Percentiles rank a stretch among this genome's conserved stretches.
These are phyloP conservation scores for Nesoenas mayeri DNA, from an alignment of 2,113 vertebrate species.

Conservation along the genomic window DNA sequence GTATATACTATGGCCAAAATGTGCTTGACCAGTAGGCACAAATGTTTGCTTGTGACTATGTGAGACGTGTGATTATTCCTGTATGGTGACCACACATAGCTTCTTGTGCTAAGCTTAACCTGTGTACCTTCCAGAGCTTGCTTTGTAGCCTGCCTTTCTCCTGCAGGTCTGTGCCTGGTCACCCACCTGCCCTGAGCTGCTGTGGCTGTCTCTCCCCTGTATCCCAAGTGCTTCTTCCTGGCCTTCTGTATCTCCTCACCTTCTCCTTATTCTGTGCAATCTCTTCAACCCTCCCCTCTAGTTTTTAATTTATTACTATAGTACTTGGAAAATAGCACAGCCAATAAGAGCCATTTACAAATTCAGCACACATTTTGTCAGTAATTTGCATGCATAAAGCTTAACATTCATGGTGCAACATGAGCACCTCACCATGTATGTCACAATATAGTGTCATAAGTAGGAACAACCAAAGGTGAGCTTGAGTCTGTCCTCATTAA, in stretches of 20 bases:
- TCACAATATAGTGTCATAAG: neutral
- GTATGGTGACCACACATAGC: neutral
- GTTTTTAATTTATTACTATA: neutral
- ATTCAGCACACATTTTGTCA: neutral
- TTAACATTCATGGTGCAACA: neutral
- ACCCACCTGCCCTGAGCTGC: neutral
- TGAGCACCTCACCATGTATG: accelerated
- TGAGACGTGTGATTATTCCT: neutral
- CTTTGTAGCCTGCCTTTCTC: neutral
- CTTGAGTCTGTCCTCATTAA: neutral
- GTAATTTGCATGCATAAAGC: neutral
- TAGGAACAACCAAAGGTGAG: neutral
- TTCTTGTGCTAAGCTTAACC: neutral
- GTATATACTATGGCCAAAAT: neutral
- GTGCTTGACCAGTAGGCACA: neutral
- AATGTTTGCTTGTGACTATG: neutral
- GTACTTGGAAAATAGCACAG: neutral
- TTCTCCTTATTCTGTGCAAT: neutral
- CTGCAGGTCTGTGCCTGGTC: neutral
- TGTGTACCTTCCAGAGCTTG: neutral
- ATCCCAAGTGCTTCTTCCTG: neutral
- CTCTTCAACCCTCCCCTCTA: neutral
- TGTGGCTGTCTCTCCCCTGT: neutral
- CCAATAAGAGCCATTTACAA: neutral
- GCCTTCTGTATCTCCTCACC: neutral